Conservation (phyloP, 2,113 vertebrate species). For the Forbesichthys papilliferus region DNA sequence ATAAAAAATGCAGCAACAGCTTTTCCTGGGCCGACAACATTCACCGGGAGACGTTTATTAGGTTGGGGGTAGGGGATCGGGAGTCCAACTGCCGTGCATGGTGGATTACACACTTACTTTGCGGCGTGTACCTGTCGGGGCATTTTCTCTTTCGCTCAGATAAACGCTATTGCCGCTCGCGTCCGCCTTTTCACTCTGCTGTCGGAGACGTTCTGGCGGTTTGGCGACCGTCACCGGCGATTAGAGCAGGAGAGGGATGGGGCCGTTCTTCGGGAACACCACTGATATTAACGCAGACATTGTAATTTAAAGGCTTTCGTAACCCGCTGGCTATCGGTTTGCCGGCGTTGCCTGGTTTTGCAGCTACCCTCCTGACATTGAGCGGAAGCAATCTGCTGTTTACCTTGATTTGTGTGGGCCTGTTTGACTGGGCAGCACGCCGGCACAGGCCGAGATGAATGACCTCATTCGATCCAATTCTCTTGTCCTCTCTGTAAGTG, state of each 20-base stretch:
- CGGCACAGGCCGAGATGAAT: slow-evolving; percentile 66
- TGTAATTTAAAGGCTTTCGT: slow-evolving; percentile 62
- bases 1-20: background rate
- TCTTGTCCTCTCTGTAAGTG: slow-evolving; percentile 52
- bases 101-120: slow-evolving; percentile 59
- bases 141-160: slow-evolving; percentile 67
- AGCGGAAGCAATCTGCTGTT: slow-evolving; percentile 54
- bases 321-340: slow-evolving; percentile 63
- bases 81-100: slow-evolving; percentile 38
- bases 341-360: slow-evolving; percentile 25
- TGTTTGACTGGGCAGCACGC: slow-evolving; percentile 58
- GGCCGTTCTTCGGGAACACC: slow-evolving; percentile 43
- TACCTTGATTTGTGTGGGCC: slow-evolving; percentile 65
- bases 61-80: slow-evolving; percentile 11
- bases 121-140: slow-evolving; percentile 54
- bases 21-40: slow-evolving; percentile 25
- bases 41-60: slow-evolving; percentile 36
- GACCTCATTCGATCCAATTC: slow-evolving; percentile 62
- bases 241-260: slow-evolving; percentile 50
- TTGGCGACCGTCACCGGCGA: slow-evolving; percentile 43
- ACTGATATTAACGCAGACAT: slow-evolving; percentile 54
- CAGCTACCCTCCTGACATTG: slow-evolving; percentile 54
- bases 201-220: slow-evolving; percentile 62
- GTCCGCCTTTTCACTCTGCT: slow-evolving; percentile 48
- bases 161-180: slow-evolving; percentile 57